These are phyloP conservation scores for Pollimyrus isidori DNA, from an alignment of 2,113 vertebrate genomes.

Conservation along the genomic window DNA sequence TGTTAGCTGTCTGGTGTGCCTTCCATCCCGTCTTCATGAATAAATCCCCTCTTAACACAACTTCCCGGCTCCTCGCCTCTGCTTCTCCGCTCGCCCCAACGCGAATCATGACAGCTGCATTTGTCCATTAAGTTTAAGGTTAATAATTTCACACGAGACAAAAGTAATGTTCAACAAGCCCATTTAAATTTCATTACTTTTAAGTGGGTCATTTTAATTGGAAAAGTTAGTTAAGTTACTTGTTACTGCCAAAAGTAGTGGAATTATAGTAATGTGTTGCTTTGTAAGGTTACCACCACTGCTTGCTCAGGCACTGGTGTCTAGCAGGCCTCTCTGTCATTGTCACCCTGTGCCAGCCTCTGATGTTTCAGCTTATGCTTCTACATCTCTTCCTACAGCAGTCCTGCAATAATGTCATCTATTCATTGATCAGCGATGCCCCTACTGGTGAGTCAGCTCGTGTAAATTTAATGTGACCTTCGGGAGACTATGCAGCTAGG, in stretches of 20 bases:
- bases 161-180: not conserved
- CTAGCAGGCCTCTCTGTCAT: not conserved
- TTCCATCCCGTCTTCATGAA: too few species aligned
- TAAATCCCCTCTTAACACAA: too few species aligned
- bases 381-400: not conserved
- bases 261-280: not conserved
- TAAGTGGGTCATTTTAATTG: not conserved
- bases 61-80: too few species aligned
- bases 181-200: not conserved
- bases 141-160: not conserved
- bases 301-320: not conserved
- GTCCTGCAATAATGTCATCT: not conserved
- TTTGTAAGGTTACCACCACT: not conserved
- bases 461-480: not conserved
- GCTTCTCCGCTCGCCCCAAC: too few species aligned
- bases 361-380: not conserved
- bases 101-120: not conserved
- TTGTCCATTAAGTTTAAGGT: not conserved
- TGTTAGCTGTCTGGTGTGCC: too few species aligned
- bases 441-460: not conserved
- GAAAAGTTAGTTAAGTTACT: not conserved
- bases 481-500: not conserved
- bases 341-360: not conserved
- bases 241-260: not conserved
- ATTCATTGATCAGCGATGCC: not conserved